Evolutionary conservation across 2,113 vertebrate species (phyloP).

Genomic region (Hippoglossus stenolepis): DNA sequence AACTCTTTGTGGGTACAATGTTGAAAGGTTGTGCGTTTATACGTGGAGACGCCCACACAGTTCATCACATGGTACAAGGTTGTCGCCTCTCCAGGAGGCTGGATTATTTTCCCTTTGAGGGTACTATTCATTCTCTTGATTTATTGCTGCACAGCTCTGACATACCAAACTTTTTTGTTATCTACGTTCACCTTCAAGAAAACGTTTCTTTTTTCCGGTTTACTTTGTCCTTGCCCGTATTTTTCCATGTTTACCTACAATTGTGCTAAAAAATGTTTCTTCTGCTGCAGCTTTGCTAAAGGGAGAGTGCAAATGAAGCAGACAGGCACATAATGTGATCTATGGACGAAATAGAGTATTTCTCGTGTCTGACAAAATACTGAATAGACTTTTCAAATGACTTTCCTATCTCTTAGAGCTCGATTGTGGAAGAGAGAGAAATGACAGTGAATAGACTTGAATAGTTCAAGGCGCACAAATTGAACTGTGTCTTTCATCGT

Average conservation of each 20-base stretch:
- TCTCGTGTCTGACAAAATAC: slow-evolving; percentile 28
- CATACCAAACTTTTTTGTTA: slow-evolving; percentile 25
- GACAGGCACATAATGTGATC: slow-evolving; percentile 18
- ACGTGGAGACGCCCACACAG: slow-evolving; percentile 8
- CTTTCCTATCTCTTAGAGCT: slow-evolving; percentile 14
- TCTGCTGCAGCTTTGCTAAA: slow-evolving; percentile 24
- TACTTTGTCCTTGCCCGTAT: slow-evolving; percentile 10
- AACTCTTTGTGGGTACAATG: neutral
- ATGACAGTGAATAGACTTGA: slow-evolving; percentile 1
- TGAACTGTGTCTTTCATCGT: neutral
- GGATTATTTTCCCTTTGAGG: slow-evolving; percentile 37
- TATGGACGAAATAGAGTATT: slow-evolving; percentile 7
- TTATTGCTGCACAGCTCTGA: slow-evolving; percentile 31
- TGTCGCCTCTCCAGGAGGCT: slow-evolving; percentile 25
- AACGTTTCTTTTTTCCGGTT: neutral
- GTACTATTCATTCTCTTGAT: slow-evolving; percentile 27
- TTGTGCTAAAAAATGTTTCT: slow-evolving; percentile 5
- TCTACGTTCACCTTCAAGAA: slow-evolving; percentile 32
- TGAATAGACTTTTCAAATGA: slow-evolving; percentile 20
- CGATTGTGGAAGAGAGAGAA: slow-evolving; percentile 6
- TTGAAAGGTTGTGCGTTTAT: slow-evolving; percentile 26
- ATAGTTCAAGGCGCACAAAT: neutral
- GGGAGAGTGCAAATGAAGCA: slow-evolving; percentile 41
- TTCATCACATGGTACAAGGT: slow-evolving; percentile 25
- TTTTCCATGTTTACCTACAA: slow-evolving; percentile 25